Percentiles rank a stretch among this genome's conserved stretches.
phyloP scores from a whole-genome alignment of 2,888 invertebrate species.

The Pterobdella sp. region DNA sequence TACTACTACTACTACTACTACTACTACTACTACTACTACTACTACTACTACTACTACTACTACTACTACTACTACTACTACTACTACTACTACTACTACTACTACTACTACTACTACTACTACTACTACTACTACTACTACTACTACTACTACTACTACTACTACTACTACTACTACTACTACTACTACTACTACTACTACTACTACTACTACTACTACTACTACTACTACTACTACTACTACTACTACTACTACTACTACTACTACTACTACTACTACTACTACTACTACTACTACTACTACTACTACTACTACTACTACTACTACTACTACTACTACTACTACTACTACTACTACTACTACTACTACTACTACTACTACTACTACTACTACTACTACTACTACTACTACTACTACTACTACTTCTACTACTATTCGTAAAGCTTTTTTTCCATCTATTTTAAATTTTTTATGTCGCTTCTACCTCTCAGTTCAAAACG shows the following conservation, averaged over 20 bases:
- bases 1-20: background rate
- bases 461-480: too few relatives aligned
- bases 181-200: background rate
- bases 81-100: slow-evolving; percentile 11
- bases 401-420: slow-evolving; percentile 23
- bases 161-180: background rate
- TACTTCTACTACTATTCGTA: slow-evolving; percentile 8
- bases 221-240: background rate
- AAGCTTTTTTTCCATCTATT: too few relatives aligned
- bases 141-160: slow-evolving; percentile 7
- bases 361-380: slow-evolving; percentile 3
- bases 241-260: background rate
- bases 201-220: background rate
- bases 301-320: background rate
- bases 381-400: slow-evolving; percentile 19
- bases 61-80: slow-evolving; percentile 9
- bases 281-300: background rate
- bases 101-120: slow-evolving; percentile 11
- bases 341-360: slow-evolving; percentile 5
- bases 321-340: background rate
- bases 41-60: slow-evolving; percentile 11
- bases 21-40: slow-evolving; percentile 4
- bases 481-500: too few relatives aligned
- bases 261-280: background rate
- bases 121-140: slow-evolving; percentile 11